Conservation (phyloP, 2,888 invertebrate species). For the Atherix ibis region DNA sequence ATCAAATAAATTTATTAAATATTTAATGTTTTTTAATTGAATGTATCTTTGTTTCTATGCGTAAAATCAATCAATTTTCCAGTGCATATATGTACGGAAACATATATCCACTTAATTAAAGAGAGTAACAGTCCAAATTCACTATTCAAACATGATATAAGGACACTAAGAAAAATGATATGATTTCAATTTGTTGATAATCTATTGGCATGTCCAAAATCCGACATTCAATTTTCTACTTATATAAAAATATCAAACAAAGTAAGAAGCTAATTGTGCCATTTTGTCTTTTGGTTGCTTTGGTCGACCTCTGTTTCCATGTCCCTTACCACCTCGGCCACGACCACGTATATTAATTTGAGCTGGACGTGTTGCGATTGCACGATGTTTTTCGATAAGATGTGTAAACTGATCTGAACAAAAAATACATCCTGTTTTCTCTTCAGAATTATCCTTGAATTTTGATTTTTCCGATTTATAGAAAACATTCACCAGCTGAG, state of each 20-base stretch:
- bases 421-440: constrained; percentile 83
- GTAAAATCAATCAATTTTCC: too few relatives aligned
- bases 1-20: too few relatives aligned
- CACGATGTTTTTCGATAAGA: constrained; percentile 52
- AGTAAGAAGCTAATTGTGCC: constrained; percentile 87
- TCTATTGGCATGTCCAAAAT: too few relatives aligned
- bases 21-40: too few relatives aligned
- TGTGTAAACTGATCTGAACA: constrained; percentile 68
- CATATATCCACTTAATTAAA: too few relatives aligned
- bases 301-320: constrained; percentile 35
- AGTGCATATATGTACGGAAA: too few relatives aligned
- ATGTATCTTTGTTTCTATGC: too few relatives aligned
- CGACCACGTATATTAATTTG: constrained; percentile 35
- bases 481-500: constrained; percentile 68
- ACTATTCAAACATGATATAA: too few relatives aligned
- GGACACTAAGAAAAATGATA: too few relatives aligned
- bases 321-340: constrained; percentile 35
- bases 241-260: constrained; percentile 63
- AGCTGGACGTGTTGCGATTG: constrained; percentile 36
- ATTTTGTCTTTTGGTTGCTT: constrained; percentile 84
- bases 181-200: too few relatives aligned
- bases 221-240: too few relatives aligned
- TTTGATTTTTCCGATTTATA: constrained; percentile 68
- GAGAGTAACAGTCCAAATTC: too few relatives aligned
- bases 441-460: constrained; percentile 56